These are phyloP conservation scores for Serripes groenlandicus DNA, from an alignment of 2,888 invertebrate genomes.

Conservation along the genomic window DNA sequence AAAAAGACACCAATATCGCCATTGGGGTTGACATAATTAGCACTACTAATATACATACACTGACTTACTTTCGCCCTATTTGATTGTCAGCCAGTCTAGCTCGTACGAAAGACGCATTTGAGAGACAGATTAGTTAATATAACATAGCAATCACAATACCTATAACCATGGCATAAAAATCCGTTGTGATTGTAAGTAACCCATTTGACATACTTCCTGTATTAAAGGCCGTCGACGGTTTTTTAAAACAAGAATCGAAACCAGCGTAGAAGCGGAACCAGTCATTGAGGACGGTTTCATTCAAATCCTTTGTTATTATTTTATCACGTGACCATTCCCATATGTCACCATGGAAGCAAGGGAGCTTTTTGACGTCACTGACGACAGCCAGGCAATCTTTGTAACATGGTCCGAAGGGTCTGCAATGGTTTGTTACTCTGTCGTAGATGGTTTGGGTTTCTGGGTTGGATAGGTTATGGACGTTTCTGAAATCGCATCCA, in stretches of 20 bases:
- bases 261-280: slow-evolving; percentile 48
- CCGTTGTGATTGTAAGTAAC: no score
- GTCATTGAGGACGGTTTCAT: slow-evolving; percentile 5
- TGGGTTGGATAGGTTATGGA: slow-evolving; percentile 45
- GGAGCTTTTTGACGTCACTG: slow-evolving; percentile 32
- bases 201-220: no score
- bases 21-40: no score
- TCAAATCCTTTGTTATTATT: slow-evolving; percentile 10
- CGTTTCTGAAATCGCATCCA: slow-evolving; percentile 44
- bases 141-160: no score
- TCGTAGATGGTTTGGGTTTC: slow-evolving; percentile 28
- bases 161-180: no score
- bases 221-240: no score
- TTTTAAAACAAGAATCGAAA: slow-evolving; percentile 37
- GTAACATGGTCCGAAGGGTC: slow-evolving; percentile 43
- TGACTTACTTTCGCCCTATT: no score
- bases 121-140: no score
- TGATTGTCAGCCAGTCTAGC: no score
- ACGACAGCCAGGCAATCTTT: slow-evolving; percentile 48
- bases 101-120: no score
- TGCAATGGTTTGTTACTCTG: slow-evolving; percentile 46
- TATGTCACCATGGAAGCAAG: slow-evolving; percentile 63
- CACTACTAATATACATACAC: no score
- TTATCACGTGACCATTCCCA: slow-evolving; percentile 48
- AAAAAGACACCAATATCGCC: no score